Percentiles rank a stretch among this genome's conserved stretches.
These are phyloP conservation scores for Drosophila fungiperda DNA, from an alignment of 2,888 invertebrate genomes.

Conservation along the genomic window DNA sequence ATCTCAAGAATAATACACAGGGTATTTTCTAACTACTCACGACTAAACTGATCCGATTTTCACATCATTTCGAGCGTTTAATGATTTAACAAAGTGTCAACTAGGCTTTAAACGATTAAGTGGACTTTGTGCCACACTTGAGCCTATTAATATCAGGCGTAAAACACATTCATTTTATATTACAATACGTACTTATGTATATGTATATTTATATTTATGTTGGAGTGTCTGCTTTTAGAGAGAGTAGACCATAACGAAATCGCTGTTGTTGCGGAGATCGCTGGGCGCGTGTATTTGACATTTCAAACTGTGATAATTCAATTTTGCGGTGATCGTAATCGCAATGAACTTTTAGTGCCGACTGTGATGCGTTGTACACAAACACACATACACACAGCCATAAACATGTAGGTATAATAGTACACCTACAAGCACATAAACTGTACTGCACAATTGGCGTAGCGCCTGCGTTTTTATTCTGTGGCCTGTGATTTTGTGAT, in stretches of 20 bases:
- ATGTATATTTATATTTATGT: neutral
- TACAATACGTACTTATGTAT: neutral
- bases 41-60: conserved; percentile 1
- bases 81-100: conserved; percentile 36
- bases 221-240: conserved; percentile 5
- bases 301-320: conserved; percentile 80
- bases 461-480: conserved; percentile 64
- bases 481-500: conserved; percentile 52
- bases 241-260: conserved; percentile 28
- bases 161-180: conserved; percentile 16
- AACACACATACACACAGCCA: conserved; percentile 6
- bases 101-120: conserved; percentile 19
- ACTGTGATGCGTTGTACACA: conserved; percentile 25
- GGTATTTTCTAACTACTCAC: neutral
- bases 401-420: neutral
- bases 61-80: conserved; percentile 18
- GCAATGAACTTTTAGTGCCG: conserved; percentile 62
- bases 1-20: neutral
- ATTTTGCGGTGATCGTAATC: conserved; percentile 68
- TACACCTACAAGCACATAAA: conserved; percentile 12
- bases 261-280: conserved; percentile 35
- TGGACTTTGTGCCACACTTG: conserved; percentile 65
- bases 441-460: conserved; percentile 40
- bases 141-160: conserved; percentile 42
- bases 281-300: conserved; percentile 76